These are phyloP conservation scores for Neuroterus valhalla DNA, from an alignment of 1,140 invertebrate genomes.

Conservation along the genomic window DNA sequence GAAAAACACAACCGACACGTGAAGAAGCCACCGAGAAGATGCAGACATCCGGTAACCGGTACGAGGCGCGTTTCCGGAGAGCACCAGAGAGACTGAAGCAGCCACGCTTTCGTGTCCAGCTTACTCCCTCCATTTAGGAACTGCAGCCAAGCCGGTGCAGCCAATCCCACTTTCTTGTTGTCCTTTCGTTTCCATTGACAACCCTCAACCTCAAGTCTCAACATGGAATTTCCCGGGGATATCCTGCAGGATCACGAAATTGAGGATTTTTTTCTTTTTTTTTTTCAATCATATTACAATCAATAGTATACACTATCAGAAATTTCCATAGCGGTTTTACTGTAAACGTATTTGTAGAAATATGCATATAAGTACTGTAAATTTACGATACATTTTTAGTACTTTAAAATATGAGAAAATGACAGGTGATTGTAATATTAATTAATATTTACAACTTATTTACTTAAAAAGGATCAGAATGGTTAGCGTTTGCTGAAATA, in stretches of 20 bases:
- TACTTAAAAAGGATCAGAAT: too few species aligned
- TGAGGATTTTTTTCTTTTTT: conserved; percentile 9
- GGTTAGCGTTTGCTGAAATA: too few species aligned
- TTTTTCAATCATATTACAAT: background rate
- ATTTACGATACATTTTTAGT: too few species aligned
- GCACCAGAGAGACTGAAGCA: conserved; percentile 59
- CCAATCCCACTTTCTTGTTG: conserved; percentile 37
- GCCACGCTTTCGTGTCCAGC: conserved; percentile 53
- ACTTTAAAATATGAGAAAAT: too few species aligned
- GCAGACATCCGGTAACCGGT: conserved; percentile 42
- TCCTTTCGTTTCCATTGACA: conserved; percentile 41
- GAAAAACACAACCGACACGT: conserved; percentile 7
- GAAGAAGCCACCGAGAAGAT: conserved; percentile 26
- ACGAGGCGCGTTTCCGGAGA: conserved; percentile 56
- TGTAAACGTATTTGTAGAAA: too few species aligned
- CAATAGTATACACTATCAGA: too few species aligned
- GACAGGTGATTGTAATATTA: too few species aligned
- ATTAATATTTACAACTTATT: too few species aligned
- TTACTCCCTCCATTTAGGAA: conserved; percentile 33
- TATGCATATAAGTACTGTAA: too few species aligned
- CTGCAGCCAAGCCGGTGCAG: conserved; percentile 10
- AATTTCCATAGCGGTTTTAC: too few species aligned
- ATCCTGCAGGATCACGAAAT: background rate
- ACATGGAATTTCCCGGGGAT: background rate
- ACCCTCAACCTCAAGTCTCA: conserved; percentile 37